Percentiles rank a stretch among this genome's conserved stretches.
phyloP scores from a whole-genome alignment of 2,113 vertebrate species.

The Raphicerus campestris region DNA sequence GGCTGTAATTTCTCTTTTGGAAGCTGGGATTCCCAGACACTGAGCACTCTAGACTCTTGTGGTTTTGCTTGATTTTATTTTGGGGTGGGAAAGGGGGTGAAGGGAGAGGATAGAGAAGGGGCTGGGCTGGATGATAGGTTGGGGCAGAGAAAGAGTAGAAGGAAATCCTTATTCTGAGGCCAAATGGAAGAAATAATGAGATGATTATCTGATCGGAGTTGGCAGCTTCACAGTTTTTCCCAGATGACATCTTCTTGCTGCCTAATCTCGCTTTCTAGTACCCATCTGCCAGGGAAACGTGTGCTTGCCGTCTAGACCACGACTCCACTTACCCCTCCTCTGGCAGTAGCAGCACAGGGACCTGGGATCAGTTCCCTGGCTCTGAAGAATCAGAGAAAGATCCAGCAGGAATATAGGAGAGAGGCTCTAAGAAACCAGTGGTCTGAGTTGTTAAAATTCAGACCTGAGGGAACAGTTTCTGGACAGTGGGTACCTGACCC shows the following conservation, averaged over 20 bases:
- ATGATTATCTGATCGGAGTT: conserved; percentile 67
- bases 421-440: background rate
- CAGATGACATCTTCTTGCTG: conserved; percentile 66
- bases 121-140: conserved; percentile 22
- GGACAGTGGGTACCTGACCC: background rate
- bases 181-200: conserved; percentile 68
- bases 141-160: conserved; percentile 30
- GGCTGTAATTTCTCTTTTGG: conserved; percentile 52
- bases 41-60: conserved; percentile 43
- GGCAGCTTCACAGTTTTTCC: conserved; percentile 42
- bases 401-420: background rate
- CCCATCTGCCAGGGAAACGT: conserved; percentile 62
- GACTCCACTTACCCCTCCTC: background rate
- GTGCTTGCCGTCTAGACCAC: conserved; percentile 36
- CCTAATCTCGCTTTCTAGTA: conserved; percentile 47
- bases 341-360: background rate
- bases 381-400: background rate
- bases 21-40: conserved; percentile 70
- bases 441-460: background rate
- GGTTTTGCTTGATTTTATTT: conserved; percentile 62
- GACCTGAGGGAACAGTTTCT: background rate
- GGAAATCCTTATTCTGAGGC: conserved; percentile 56
- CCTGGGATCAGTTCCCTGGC: conserved; percentile 40
- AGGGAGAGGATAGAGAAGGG: background rate
- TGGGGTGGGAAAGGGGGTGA: conserved; percentile 8